Evolutionary conservation across 2,888 invertebrate genomes (phyloP), one percentile per base, ranked within the genome.

Genomic region (Andrena chrysosceles): DNA sequence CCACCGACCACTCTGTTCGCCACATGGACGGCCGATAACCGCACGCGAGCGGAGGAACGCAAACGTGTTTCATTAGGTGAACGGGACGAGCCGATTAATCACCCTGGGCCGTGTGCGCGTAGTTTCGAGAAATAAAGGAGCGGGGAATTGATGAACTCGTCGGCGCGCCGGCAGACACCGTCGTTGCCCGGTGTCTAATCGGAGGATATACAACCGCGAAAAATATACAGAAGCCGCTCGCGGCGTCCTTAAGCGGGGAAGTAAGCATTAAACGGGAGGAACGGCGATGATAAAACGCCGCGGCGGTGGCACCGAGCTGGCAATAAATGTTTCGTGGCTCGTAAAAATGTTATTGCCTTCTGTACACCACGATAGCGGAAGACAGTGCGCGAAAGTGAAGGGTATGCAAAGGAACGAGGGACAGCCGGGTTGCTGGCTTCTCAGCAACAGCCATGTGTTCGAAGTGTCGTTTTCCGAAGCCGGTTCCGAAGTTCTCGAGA

Each of bases 321-420:
- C 90, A 92, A 92, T 93, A 92, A 92, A 92, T 92, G 92, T 91
- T 91, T 90, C 90, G 92, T 90, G 90, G 91, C 91, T 92, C 93
- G 91, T 93, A 92, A 92, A 93, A 91, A 90, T 86, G 90, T 91
- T 93, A 92, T 92, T 91, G 89, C 91, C 89, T 87, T 86, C 87
- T 87, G 84, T 84, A 81, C 81, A 81, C 82, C 78, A 80, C 83
- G 90, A 89, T 89, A 84, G 73, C 79, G 71, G 76, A 85, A 84
- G 87, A 89, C 85, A 85, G 84, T 79, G 81, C 81, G 84, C 79
- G 81, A 85, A 89, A 87, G 81, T 70, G 60, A 81, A 82, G 81
- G 76, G 70, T 69, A 80, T 81, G 85, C 75, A 74, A 70, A 80
- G 35, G 20, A 84, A 48, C 16, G 63, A 69, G 59, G 68, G 78